Base-by-base conservation (phyloP, 2,888 invertebrate species). In the Chydorus sphaericus region DNA sequence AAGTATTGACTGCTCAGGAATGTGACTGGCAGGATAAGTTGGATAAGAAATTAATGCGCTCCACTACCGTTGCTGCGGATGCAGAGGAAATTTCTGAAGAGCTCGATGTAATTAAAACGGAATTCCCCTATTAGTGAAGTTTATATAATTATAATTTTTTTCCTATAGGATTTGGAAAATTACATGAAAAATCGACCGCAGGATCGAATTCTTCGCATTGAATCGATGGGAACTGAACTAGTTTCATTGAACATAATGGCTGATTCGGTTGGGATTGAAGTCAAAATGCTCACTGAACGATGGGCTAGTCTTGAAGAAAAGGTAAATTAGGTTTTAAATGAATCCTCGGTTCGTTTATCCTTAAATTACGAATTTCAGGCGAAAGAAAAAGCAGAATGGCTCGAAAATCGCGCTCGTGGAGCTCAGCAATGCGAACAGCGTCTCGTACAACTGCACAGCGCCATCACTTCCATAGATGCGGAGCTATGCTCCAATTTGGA, bases 41-140 rank as follows among this genome's bases (percentile, higher is more conserved):
- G 64, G 82, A 85, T 67, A 82, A 83, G 57, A 80, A 85, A 60
- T 75, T 91, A 62, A 75, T 76, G 58, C 78, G 79, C 62, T 80
- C 81, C 2, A 76, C 80, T 64, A 66, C 70, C 18, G 81, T 81
- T 59, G 70, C 71, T 55, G 85, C 83, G 31, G 93, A 93, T 73
- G 89, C 91, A 2, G 92, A 93, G 73, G 91, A 92, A 72, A 83
- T 90, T 61, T 85, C 88, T 33, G 91, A 90, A 67, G 85, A 89
- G 67, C 77, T 92, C 39, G 89, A 89, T 70, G 86, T 86, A 68
- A 75, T 78, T 75, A 48, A 31, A 48, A 37, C 44, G 28, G 29
- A 26, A 20, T 20, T 39, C 44, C 5, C 5, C 31, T 2, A n/a
- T 29, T 2, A 16, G 31, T 26, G 30, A 20, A 10, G 56, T 33